Percentiles rank a stretch among this genome's conserved stretches.
Evolutionary conservation across 2,797 vertebrate species (phyloP).

Genomic region (Tragelaphus oryx): DNA sequence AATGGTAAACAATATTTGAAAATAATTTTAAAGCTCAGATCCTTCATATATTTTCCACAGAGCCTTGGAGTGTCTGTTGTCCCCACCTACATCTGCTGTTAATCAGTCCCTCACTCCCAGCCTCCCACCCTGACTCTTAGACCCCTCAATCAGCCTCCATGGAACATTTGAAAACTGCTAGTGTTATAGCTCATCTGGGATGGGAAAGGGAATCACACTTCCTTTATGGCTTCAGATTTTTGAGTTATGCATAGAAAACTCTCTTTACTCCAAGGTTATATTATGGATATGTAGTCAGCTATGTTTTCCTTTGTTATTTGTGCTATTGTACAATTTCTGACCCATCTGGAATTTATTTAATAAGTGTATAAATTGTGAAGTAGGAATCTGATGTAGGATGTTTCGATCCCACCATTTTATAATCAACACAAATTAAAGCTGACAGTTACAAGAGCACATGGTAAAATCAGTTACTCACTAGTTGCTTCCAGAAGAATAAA

Average conservation of each 20-base stretch:
- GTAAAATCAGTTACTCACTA: constrained; percentile 29
- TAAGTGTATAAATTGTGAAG: not conserved
- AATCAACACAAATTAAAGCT: constrained; percentile 16
- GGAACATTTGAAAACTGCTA: not conserved
- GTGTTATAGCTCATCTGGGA: not conserved
- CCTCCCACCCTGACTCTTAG: not conserved
- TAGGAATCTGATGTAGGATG: not conserved
- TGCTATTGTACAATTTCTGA: not conserved
- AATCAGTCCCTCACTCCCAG: not conserved
- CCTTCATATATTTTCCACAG: not conserved
- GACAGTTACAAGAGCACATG: not conserved
- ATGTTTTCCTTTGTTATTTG: not conserved
- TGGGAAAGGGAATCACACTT: not conserved
- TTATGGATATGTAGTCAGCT: not conserved
- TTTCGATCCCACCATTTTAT: not conserved
- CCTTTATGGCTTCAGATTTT: not conserved
- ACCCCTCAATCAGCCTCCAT: not conserved
- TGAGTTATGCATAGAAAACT: not conserved
- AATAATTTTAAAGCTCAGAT: not conserved
- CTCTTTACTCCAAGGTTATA: not conserved
- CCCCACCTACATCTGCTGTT: not conserved
- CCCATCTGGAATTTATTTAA: constrained; percentile 19
- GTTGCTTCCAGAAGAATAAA: not conserved
- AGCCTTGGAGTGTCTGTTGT: not conserved
- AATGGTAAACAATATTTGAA: not conserved